phyloP scores from a whole-genome alignment of 2,113 vertebrate species.

The Falcunculus frontatus region DNA sequence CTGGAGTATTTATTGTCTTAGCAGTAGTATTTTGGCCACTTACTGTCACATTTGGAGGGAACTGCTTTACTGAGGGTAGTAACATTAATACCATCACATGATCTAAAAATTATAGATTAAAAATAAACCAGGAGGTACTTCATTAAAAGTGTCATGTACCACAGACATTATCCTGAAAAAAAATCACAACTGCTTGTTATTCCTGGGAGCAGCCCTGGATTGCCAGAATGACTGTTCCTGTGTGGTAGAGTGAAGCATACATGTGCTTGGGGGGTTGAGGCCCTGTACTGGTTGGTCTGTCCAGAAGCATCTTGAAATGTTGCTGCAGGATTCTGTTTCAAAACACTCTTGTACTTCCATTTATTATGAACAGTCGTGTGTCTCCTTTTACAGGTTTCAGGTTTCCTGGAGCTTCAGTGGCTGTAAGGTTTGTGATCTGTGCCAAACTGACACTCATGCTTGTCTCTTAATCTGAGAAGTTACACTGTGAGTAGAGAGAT shows the following conservation, averaged over 20 bases:
- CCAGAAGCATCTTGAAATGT: not conserved
- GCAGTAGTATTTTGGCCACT: not conserved
- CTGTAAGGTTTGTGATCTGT: not conserved
- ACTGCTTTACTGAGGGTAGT: not conserved
- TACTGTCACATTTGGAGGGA: not conserved
- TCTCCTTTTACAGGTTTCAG: not conserved
- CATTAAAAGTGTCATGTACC: not conserved
- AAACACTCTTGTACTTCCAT: not conserved
- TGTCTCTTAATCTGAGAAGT: not conserved
- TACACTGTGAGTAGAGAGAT: not conserved
- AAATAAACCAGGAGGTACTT: not conserved
- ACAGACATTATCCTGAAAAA: not conserved
- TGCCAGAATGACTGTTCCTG: not conserved
- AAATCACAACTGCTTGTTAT: not conserved
- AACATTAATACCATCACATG: not conserved
- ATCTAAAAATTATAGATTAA: not conserved
- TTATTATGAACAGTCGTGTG: not conserved
- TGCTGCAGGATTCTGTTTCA: not conserved
- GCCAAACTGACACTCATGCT: not conserved
- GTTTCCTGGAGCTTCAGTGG: not conserved
- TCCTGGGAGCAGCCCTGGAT: not conserved
- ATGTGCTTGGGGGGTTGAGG: not conserved
- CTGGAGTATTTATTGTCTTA: not conserved
- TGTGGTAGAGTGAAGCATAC: not conserved
- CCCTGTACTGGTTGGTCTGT: not conserved